Percentiles rank a stretch among this genome's conserved stretches.
Evolutionary conservation across 2,797 vertebrate genomes (phyloP).

Genomic region (Tenualosa ilisha): DNA sequence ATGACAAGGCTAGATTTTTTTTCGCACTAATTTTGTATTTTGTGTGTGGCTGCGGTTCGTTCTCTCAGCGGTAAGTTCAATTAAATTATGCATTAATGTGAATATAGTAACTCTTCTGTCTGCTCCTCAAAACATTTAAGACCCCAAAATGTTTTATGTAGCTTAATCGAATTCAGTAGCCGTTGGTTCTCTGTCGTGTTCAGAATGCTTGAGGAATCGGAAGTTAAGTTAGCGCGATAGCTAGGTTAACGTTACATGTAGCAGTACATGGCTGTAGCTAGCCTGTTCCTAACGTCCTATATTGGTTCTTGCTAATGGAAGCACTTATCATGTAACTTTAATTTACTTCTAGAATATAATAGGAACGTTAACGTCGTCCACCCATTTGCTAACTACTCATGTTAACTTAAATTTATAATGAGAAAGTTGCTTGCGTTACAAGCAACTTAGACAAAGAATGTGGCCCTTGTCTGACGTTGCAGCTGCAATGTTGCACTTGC

Average conservation of each 20-base stretch:
- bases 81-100: conserved; percentile 24
- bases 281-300: too few species aligned
- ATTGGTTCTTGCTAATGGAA: too few species aligned
- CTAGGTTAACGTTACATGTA: neutral
- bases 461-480: too few species aligned
- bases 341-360: too few species aligned
- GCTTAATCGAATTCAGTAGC: neutral
- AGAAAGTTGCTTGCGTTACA: too few species aligned
- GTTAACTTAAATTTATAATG: too few species aligned
- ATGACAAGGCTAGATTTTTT: conserved; percentile 47
- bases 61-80: conserved; percentile 52
- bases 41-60: conserved; percentile 45
- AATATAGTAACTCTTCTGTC: neutral
- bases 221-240: neutral
- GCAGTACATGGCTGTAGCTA: neutral
- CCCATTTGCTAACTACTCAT: too few species aligned
- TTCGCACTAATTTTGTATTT: conserved; percentile 69
- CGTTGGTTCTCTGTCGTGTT: neutral
- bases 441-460: too few species aligned
- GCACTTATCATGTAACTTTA: too few species aligned
- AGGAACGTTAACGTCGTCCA: too few species aligned
- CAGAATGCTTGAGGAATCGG: neutral
- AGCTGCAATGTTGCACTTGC: too few species aligned
- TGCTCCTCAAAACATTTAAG: neutral
- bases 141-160: neutral